Percentiles rank a stretch among this genome's conserved stretches.
Evolutionary conservation across 2,888 invertebrate species (phyloP).

Genomic region (Thereva unica): DNA sequence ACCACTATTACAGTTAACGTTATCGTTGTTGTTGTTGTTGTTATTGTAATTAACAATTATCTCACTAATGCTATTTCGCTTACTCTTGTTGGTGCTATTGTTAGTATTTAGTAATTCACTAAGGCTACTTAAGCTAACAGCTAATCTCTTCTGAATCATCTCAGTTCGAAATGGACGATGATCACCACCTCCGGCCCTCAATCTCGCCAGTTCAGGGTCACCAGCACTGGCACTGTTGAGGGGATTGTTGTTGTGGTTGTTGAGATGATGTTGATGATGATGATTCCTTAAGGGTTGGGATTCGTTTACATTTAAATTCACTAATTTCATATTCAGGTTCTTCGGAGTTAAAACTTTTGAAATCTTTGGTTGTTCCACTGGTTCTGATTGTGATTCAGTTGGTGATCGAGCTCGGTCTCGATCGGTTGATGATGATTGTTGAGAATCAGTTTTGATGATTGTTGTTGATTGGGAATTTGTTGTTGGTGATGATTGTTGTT

Average conservation of each 20-base stretch:
- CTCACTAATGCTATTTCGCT: constrained; percentile 40
- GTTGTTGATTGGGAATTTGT: constrained; percentile 20
- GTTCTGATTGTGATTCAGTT: constrained; percentile 48
- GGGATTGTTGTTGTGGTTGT: constrained; percentile 3
- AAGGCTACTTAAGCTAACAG: constrained; percentile 40
- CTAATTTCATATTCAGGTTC: constrained; percentile 36
- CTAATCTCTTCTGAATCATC: constrained; percentile 36
- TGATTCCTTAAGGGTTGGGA: not conserved
- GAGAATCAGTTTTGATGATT: constrained; percentile 10
- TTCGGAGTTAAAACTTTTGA: constrained; percentile 42
- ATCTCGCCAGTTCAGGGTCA: not conserved
- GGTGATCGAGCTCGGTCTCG: not conserved
- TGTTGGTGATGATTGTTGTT: constrained; percentile 5
- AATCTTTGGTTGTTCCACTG: constrained; percentile 60
- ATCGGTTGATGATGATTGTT: constrained; percentile 9
- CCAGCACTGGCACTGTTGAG: not conserved
- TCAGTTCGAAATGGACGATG: constrained; percentile 5
- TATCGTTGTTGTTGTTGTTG: constrained; percentile 36
- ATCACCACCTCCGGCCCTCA: not conserved
- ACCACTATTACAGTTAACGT: constrained; percentile 5
- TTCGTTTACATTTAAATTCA: constrained; percentile 23
- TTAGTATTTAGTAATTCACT: constrained; percentile 38
- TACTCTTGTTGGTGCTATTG: constrained; percentile 38
- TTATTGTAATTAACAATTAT: constrained; percentile 28
- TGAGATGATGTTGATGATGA: constrained; percentile 12